phyloP scores from a whole-genome alignment of 30 jellyfish, hydroid and myxozoan species.

The Cassiopea xamachana region DNA sequence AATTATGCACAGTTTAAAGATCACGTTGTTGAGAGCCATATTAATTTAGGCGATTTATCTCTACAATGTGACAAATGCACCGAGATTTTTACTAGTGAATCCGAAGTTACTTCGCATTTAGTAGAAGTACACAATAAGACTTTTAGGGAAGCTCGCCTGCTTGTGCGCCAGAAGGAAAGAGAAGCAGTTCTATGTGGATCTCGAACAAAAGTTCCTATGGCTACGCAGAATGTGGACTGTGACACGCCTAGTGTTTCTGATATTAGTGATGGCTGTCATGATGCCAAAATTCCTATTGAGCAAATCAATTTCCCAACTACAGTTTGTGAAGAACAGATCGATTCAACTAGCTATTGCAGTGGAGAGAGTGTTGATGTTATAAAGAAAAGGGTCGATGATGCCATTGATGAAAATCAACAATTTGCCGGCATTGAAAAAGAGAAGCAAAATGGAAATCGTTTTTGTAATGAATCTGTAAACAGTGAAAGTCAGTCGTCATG shows the following conservation, averaged over 20 bases:
- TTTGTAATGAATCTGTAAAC: not conserved
- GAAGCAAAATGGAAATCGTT: not conserved
- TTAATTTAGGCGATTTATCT: conserved; percentile 61
- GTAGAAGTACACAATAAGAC: conserved; percentile 18
- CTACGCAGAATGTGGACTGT: not conserved
- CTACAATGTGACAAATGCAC: conserved; percentile 61
- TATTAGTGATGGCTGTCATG: not conserved
- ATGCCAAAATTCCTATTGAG: not conserved
- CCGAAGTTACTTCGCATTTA: conserved; percentile 31
- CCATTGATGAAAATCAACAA: not conserved
- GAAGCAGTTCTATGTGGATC: conserved; percentile 42
- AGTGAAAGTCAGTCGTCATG: not conserved
- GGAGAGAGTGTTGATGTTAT: not conserved
- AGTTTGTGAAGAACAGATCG: not conserved
- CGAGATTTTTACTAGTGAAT: conserved; percentile 28
- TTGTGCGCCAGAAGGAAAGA: conserved; percentile 52
- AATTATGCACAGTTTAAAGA: conserved; percentile 8
- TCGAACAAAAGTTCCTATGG: not conserved
- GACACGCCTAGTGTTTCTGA: not conserved
- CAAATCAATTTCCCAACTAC: not conserved
- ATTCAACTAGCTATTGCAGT: not conserved
- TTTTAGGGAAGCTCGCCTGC: conserved; percentile 49
- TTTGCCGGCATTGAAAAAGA: not conserved
- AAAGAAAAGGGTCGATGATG: not conserved
- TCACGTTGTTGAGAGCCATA: conserved; percentile 64